These are phyloP conservation scores for Chaetodon trifasciatus DNA, from an alignment of 2,797 vertebrate species.

Conservation along the genomic window DNA sequence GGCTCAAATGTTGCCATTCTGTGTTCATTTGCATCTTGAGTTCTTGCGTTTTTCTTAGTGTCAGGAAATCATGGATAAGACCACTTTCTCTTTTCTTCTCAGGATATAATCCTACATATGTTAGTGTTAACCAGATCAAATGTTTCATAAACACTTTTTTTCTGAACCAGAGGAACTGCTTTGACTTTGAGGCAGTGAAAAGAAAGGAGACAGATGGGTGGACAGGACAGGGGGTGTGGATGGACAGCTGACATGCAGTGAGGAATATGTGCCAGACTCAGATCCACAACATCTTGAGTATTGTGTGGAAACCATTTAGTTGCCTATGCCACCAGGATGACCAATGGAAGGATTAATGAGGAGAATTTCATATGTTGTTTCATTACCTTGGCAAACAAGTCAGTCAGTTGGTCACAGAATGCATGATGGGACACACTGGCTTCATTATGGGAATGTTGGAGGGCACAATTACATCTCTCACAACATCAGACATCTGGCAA, in stretches of 20 bases:
- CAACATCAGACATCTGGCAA: slow-evolving; percentile 32
- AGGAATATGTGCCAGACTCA: slow-evolving; percentile 7
- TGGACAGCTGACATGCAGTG: slow-evolving; percentile 14
- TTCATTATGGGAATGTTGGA: not conserved
- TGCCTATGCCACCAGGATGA: not conserved
- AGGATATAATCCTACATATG: not conserved
- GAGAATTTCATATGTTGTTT: slow-evolving; percentile 3
- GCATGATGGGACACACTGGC: not conserved
- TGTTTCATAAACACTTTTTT: slow-evolving; percentile 6
- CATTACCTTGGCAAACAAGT: not conserved
- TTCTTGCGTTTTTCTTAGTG: not conserved
- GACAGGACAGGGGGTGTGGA: not conserved
- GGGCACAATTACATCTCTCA: slow-evolving; percentile 1
- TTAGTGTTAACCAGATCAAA: not conserved
- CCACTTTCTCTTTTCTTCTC: not conserved
- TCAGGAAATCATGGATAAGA: not conserved
- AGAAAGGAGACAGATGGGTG: slow-evolving; percentile 4
- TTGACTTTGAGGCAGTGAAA: not conserved
- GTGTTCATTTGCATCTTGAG: not conserved
- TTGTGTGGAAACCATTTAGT: not conserved
- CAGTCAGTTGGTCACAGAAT: not conserved
- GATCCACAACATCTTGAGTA: slow-evolving; percentile 12
- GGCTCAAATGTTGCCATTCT: not conserved
- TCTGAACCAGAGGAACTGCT: not conserved
- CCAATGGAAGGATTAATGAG: not conserved